Conservation (phyloP, 2,888 invertebrate genomes). For the Campaea margaritaria region DNA sequence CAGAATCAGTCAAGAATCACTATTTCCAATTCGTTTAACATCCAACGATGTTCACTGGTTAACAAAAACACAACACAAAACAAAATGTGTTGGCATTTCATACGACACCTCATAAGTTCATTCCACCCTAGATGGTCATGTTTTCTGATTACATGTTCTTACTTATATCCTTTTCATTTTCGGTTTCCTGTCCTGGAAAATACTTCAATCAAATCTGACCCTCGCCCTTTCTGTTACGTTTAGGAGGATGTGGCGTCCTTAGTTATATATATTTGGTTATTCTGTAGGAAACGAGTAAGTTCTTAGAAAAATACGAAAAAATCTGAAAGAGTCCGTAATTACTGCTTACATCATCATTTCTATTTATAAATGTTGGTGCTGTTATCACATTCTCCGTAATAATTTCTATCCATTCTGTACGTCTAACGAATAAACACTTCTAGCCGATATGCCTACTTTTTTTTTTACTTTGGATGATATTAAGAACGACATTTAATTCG, state of each 20-base stretch:
- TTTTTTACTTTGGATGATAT: not conserved
- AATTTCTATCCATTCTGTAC: no score
- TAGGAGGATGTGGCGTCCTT: constrained; percentile 11
- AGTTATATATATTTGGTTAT: not conserved
- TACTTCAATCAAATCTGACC: constrained; percentile 33
- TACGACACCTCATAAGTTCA: constrained; percentile 18
- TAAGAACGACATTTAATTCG: not conserved
- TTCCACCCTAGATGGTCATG: constrained; percentile 26
- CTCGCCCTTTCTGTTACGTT: constrained; percentile 25
- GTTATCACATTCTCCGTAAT: no score
- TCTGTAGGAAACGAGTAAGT: not conserved
- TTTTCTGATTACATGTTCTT: constrained; percentile 29
- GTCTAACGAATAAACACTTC: no score
- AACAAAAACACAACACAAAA: constrained; percentile 2
- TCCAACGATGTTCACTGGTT: not conserved
- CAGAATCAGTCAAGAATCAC: no score
- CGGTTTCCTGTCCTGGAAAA: constrained; percentile 27
- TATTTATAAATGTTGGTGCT: not conserved
- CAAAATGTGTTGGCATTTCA: constrained; percentile 12
- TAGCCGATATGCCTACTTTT: no score
- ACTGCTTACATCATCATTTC: not conserved
- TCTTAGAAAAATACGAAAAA: no score
- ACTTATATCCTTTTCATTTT: constrained; percentile 34
- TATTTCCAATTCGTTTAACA: no score
- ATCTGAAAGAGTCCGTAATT: no score